Evolutionary conservation across 1,140 invertebrate genomes (phyloP).

Genomic region (Zaprionus inermis): DNA sequence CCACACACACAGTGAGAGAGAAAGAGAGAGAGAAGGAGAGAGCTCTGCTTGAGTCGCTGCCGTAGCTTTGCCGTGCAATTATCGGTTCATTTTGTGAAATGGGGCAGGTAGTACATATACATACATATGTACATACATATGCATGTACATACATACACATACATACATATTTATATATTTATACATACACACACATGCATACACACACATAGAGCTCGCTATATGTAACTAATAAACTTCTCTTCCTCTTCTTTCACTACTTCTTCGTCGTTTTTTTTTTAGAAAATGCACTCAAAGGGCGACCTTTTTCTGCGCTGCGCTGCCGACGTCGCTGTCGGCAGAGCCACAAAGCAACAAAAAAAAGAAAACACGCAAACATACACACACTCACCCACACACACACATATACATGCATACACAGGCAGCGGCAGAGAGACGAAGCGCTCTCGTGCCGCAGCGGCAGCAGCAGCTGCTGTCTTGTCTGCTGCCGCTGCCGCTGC

Average conservation of each 20-base stretch:
- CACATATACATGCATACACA: constrained; percentile 18
- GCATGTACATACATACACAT: not conserved
- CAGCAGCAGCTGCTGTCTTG: constrained; percentile 19
- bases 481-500: constrained; percentile 13
- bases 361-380: too few relatives aligned
- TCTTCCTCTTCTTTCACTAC: not conserved
- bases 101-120: not conserved
- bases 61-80: not conserved
- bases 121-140: too few relatives aligned
- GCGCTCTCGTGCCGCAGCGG: constrained; percentile 30
- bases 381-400: constrained; percentile 28
- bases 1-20: not conserved
- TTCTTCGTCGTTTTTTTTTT: constrained; percentile 36
- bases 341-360: constrained; percentile 14
- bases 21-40: constrained; percentile 12
- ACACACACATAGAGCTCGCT: not conserved
- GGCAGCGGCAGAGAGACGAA: constrained; percentile 19
- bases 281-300: constrained; percentile 70
- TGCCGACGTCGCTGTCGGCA: constrained; percentile 44
- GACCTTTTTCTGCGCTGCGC: constrained; percentile 68
- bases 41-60: not conserved
- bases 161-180: too few relatives aligned
- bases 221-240: not conserved
- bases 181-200: not conserved
- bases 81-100: not conserved